Evolutionary conservation across 2,888 invertebrate species (phyloP).

Genomic region (Monoplex corrugatus): DNA sequence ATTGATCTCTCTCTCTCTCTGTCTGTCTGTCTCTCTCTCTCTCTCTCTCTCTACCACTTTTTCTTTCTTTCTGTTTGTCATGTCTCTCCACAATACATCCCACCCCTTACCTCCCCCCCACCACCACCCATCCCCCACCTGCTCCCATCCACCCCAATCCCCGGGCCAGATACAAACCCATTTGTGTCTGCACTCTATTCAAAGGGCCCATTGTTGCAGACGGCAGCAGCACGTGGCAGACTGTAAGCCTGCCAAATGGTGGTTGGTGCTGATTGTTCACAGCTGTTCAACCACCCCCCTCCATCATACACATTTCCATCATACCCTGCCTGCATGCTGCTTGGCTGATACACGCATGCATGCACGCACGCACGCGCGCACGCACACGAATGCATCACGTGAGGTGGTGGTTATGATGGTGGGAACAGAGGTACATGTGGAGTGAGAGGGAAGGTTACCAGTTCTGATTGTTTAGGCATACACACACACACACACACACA

Average conservation of each 20-base stretch:
- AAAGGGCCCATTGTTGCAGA: conserved; percentile 1
- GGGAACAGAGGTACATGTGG: background rate
- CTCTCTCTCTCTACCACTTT: background rate
- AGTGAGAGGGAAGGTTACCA: background rate
- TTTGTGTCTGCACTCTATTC: background rate
- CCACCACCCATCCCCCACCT: background rate
- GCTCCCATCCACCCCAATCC: background rate
- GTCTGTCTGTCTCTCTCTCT: background rate
- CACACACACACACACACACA: no score
- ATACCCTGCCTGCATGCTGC: no score
- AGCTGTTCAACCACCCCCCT: conserved; percentile 1
- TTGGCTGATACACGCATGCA: background rate
- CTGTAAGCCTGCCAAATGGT: conserved; percentile 34
- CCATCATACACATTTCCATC: no score
- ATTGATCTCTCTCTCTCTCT: background rate
- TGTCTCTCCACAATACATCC: no score
- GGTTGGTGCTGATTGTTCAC: conserved; percentile 27
- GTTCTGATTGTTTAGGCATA: no score
- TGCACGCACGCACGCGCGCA: background rate
- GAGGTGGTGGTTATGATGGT: background rate
- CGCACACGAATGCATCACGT: background rate
- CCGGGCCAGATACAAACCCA: background rate
- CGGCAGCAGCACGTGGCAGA: no score
- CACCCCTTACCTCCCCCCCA: no score
- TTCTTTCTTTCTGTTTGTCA: background rate